Evolutionary conservation across 2,888 invertebrate genomes (phyloP).

Genomic region (Mesorhabditis sp.): DNA sequence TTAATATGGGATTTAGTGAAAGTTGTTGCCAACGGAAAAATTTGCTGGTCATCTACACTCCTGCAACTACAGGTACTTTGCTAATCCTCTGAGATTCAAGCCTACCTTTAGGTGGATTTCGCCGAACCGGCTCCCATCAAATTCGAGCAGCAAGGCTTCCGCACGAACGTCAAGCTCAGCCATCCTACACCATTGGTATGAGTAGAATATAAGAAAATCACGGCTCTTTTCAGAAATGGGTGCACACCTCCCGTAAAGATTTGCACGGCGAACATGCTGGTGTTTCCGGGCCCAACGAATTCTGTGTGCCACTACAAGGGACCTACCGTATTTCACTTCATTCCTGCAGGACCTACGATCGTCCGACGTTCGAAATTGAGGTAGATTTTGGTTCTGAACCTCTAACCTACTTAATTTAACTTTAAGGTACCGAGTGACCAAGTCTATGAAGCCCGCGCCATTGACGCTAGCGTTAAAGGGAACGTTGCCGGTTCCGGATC

Average conservation of each 20-base stretch:
- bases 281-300: slow-evolving; percentile 19
- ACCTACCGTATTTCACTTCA: slow-evolving; percentile 24
- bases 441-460: slow-evolving; percentile 16
- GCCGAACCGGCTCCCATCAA: slow-evolving; percentile 60
- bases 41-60: not conserved
- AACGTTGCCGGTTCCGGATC: slow-evolving; percentile 13
- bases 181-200: slow-evolving; percentile 44
- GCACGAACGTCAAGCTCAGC: slow-evolving; percentile 58
- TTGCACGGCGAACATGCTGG: slow-evolving; percentile 24
- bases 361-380: slow-evolving; percentile 12
- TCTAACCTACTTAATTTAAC: slow-evolving; percentile 12
- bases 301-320: slow-evolving; percentile 36
- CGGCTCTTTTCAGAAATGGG: slow-evolving; percentile 25
- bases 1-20: not conserved
- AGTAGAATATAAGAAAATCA: not conserved
- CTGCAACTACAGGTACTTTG: not conserved
- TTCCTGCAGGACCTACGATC: slow-evolving; percentile 35
- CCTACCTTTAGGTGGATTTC: slow-evolving; percentile 59
- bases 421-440: slow-evolving; percentile 14
- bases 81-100: not conserved
- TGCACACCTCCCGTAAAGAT: slow-evolving; percentile 24
- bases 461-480: slow-evolving; percentile 23
- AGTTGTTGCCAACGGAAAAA: not conserved
- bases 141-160: slow-evolving; percentile 61
- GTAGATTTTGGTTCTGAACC: not conserved